phyloP scores from a whole-genome alignment of 30 jellyfish, hydroid and myxozoan species.

The Nemopilema nomurai region DNA sequence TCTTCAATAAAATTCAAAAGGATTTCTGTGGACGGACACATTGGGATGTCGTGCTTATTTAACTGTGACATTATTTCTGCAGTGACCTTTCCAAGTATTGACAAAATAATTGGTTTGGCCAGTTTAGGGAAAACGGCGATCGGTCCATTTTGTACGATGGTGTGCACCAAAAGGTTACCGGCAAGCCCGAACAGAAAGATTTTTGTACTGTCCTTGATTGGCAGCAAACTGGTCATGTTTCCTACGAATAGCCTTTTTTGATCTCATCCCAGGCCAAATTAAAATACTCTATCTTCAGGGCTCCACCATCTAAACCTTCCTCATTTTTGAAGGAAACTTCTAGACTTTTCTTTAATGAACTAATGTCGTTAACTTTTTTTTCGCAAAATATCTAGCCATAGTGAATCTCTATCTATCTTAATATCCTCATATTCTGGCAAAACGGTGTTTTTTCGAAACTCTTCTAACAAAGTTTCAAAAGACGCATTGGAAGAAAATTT shows the following conservation, averaged over 20 bases:
- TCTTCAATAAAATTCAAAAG: slow-evolving; percentile 9
- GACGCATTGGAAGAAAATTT: background rate
- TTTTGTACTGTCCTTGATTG: slow-evolving; percentile 31
- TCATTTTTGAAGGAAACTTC: slow-evolving; percentile 16
- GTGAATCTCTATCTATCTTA: slow-evolving; percentile 2
- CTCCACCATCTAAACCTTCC: slow-evolving; percentile 37
- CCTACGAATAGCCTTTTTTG: slow-evolving; percentile 7
- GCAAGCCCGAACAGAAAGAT: slow-evolving; percentile 19
- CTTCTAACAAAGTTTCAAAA: background rate
- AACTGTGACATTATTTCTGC: background rate
- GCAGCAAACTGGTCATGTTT: slow-evolving; percentile 19
- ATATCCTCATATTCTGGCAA: slow-evolving; percentile 6
- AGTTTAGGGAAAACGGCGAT: slow-evolving; percentile 20
- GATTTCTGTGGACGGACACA: slow-evolving; percentile 26
- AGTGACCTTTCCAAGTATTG: slow-evolving; percentile 6
- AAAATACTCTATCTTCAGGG: slow-evolving; percentile 18
- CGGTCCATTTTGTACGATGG: slow-evolving; percentile 32
- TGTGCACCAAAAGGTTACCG: slow-evolving; percentile 23
- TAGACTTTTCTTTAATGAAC: background rate
- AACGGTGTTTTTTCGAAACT: background rate
- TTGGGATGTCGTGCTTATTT: slow-evolving; percentile 22
- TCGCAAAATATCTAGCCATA: slow-evolving; percentile 12
- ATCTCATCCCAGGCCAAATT: slow-evolving; percentile 19
- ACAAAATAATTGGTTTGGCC: background rate
- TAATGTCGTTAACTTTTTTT: background rate